These are phyloP conservation scores for Clunio marinus DNA, from an alignment of 2,888 invertebrate genomes.

Conservation along the genomic window DNA sequence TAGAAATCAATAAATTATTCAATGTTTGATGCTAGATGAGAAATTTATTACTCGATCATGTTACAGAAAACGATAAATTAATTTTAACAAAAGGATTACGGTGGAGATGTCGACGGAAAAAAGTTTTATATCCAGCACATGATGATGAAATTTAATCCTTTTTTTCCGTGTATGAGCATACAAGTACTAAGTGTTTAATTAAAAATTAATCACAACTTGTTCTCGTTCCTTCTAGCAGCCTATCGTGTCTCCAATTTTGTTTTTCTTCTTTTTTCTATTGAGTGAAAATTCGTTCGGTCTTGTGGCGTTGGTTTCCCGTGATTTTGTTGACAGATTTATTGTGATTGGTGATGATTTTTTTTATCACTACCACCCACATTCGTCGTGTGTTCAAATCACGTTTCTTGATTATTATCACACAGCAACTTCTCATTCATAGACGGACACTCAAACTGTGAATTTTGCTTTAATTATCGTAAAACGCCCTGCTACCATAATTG, in stretches of 20 bases:
- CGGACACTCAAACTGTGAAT: not conserved
- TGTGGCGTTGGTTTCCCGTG: constrained; percentile 13
- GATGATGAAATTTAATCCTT: constrained; percentile 1
- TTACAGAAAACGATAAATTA: constrained; percentile 15
- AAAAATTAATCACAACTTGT: constrained; percentile 31
- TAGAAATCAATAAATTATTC: constrained; percentile 26
- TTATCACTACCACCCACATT: no score
- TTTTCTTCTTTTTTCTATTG: constrained; percentile 1
- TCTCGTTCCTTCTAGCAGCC: not conserved
- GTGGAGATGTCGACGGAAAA: no score
- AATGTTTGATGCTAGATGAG: not conserved
- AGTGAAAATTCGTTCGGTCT: no score
- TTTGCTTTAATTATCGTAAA: not conserved
- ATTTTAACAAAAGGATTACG: constrained; percentile 22
- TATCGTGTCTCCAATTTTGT: not conserved
- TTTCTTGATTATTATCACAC: not conserved
- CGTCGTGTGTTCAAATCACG: not conserved
- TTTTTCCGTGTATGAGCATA: not conserved
- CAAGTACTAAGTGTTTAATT: constrained; percentile 11
- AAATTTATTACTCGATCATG: not conserved
- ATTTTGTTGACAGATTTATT: constrained; percentile 26
- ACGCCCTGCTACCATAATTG: not conserved
- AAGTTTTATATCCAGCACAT: not conserved
- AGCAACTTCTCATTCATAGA: no score
- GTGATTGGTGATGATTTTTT: no score